Evolutionary conservation across 2,113 vertebrate genomes (phyloP), one percentile per base, ranked within the genome.

Genomic region (Calyptommatus sinebrachiatus): DNA sequence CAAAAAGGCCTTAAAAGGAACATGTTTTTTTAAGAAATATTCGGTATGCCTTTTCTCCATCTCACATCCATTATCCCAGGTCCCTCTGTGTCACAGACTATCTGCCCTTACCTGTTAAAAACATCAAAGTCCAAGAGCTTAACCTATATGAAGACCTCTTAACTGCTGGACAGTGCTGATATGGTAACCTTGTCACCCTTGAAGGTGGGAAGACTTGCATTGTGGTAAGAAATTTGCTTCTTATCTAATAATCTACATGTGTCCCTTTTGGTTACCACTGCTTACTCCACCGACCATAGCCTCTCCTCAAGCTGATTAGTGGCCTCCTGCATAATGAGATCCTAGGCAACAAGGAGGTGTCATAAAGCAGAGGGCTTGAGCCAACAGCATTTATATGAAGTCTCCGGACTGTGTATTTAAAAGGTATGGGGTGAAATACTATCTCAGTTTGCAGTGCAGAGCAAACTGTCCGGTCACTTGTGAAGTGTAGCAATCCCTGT

Each of bases 291-390:
- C 57, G 22, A 61, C 14, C 22, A 12, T 24, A 41, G 57, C 16
- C 22, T 16, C 14, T 41, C 53, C 61, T 29, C 12, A 61, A 3
- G 31, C 22, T 16, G 73, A 5, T 6, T 21, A 62, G 31, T 12
- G 41, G 22, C 11, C 11, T 65, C 26, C 28, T 29, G 11, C 72
- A 2, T 8, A 41, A 20, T 73, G 50, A 60, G 24, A 11, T 35
- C 57, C 73, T 35, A 41, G 73, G 73, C 62, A 62, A 75, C 73
- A 57, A 31, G 73, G 41, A 31, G 18, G 62, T 31, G 73, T 75
- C 73, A 75, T 62, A 75, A 75, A 75, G 53, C 72, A 74, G 31
- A 62, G 11, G 4, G 4, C 53, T 57, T 57, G 12, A 18, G 18
- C 53, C 53, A 57, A 1, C 53, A 57, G 53, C 53, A 14, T 57